Base-by-base conservation (phyloP, 2,888 invertebrate genomes). In the Gryllus longicercus region DNA sequence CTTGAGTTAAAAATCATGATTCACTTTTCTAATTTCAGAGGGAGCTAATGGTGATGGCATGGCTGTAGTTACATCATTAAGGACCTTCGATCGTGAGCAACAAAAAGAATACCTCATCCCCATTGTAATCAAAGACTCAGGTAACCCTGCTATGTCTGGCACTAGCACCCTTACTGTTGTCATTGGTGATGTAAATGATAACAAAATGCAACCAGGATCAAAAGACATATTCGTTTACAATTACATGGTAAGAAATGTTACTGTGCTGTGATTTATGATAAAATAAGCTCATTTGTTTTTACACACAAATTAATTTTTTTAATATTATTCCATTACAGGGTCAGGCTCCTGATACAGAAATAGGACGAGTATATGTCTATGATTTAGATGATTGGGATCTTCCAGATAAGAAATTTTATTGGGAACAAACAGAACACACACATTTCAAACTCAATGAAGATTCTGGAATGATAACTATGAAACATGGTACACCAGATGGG, bases 331-430 rank as follows among this genome's bases (percentile, higher is more conserved):
- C 23, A n/a, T 75, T 75, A 84, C 91, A 95, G 91, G 95, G 96
- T 18, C 94, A 95, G 87, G 93, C 96, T 80, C 95, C 94, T 50
- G 96, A 95, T 84, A 95, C 96, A 0, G 95, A 94, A 87, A 95
- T 99, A 83, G 98, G 98, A 63, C 91, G 96, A 82, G 99, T 99
- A 11, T 98, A 98, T 87, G 98, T 99, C 0, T 96, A 96, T 86
- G 99, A 99, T 88, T 89, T 96, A 83, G 99, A 99, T 87, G 99
- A 99, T 87, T 99, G 99, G 99, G 99, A 99, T 88, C 89, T 98
- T 83, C 96, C 95, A 0, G 98, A 99, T 87, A 99, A 99, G 88
- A 96, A 95, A 85, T 99, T 98, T 89, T 96, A 95, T 86, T 97
- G 97, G 96, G 96, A 96, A 86, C 92, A 92, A 77, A 89, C 92